Conservation (phyloP, 2,113 vertebrate genomes). For the Sylvia atricapilla region DNA sequence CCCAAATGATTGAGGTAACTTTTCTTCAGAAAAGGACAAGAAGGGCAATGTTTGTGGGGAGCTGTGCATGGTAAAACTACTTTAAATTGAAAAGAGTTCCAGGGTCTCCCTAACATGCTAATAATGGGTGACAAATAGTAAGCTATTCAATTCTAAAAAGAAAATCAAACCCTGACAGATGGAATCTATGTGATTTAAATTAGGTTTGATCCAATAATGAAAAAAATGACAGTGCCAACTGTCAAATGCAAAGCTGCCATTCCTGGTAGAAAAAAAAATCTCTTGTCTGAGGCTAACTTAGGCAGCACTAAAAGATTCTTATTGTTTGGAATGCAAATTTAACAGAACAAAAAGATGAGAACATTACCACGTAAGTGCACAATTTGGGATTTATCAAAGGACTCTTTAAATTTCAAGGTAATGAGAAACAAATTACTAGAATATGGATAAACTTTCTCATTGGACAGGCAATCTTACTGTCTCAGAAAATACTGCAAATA, state of each 20-base stretch:
- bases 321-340: not conserved
- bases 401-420: not conserved
- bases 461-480: not conserved
- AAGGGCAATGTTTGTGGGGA: not conserved
- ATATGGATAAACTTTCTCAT: not conserved
- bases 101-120: not conserved
- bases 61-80: not conserved
- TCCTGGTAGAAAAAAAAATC: not conserved
- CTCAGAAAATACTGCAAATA: not conserved
- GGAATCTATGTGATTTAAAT: not conserved
- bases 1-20: not conserved
- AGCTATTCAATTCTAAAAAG: not conserved
- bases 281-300: not conserved
- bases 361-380: not conserved
- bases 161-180: not conserved
- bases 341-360: not conserved
- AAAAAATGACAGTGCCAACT: not conserved
- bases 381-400: not conserved
- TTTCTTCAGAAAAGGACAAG: not conserved
- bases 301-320: not conserved
- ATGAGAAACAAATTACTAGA: not conserved
- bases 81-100: not conserved
- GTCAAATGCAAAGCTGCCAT: not conserved
- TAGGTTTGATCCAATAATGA: not conserved
- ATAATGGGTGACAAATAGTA: not conserved